A percentile compares a stretch with the other conserved stretches of the same genome.
Evolutionary conservation across 2,888 invertebrate species (phyloP).

Genomic region (Meiosimyza platycephala): DNA sequence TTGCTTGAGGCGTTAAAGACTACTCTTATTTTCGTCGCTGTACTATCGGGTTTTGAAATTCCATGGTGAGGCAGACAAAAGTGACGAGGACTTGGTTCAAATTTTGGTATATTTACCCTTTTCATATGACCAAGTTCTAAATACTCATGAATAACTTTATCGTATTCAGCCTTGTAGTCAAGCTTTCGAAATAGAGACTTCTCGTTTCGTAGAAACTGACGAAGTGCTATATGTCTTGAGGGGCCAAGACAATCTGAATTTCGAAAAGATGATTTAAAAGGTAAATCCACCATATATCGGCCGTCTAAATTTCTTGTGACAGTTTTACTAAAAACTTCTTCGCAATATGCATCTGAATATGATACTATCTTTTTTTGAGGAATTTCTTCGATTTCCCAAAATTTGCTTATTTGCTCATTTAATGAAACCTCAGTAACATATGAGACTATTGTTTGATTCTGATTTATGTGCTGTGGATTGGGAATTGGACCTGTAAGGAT

Average conservation of each 20-base stretch:
- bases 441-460: not conserved
- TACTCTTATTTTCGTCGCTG: not conserved
- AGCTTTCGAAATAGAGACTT: too few species aligned
- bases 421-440: not conserved
- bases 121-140: too few species aligned
- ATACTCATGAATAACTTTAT: too few species aligned
- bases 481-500: not conserved
- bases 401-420: not conserved
- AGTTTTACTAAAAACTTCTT: slow-evolving; percentile 6
- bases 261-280: slow-evolving; percentile 8
- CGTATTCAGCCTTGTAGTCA: too few species aligned
- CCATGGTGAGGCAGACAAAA: not conserved
- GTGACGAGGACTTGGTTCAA: not conserved
- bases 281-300: slow-evolving; percentile 3
- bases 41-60: not conserved
- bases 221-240: not conserved
- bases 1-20: not conserved
- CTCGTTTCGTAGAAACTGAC: too few species aligned
- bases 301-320: slow-evolving; percentile 13
- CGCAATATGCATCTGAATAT: slow-evolving; percentile 22
- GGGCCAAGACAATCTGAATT: not conserved
- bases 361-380: not conserved
- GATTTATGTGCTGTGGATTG: not conserved
- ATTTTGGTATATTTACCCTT: too few species aligned
- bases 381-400: not conserved